Conservation (phyloP, 2,113 vertebrate genomes). For the Eidolon helvum region DNA sequence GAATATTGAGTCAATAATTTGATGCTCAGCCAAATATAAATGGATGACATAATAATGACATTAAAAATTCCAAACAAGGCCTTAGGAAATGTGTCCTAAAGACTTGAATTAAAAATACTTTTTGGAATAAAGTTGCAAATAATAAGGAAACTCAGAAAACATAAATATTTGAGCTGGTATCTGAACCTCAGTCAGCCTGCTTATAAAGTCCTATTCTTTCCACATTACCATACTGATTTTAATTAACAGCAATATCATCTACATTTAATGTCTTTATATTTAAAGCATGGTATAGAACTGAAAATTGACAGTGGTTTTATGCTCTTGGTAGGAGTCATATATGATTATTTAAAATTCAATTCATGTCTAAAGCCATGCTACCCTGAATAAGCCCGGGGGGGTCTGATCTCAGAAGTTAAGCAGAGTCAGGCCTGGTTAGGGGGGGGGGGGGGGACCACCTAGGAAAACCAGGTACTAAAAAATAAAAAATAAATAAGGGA, state of each 20-base stretch:
- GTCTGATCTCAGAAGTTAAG: too few relatives aligned
- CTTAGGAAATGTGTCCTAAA: not conserved
- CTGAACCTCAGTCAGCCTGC: not conserved
- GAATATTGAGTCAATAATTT: not conserved
- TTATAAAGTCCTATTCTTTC: constrained; percentile 27
- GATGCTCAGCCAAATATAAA: not conserved
- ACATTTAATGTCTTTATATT: not conserved
- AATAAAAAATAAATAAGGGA: too few relatives aligned
- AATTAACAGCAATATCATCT: not conserved
- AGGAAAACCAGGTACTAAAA: too few relatives aligned
- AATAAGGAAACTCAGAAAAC: not conserved
- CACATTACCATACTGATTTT: not conserved
- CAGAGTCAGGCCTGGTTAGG: too few relatives aligned
- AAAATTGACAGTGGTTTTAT: not conserved
- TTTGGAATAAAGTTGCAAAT: not conserved
- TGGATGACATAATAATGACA: not conserved
- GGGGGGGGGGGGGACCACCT: too few relatives aligned
- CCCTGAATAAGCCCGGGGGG: too few relatives aligned
- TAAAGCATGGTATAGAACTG: not conserved
- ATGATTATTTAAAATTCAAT: not conserved
- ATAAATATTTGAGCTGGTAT: not conserved
- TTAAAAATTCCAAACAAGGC: not conserved
- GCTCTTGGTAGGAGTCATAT: not conserved
- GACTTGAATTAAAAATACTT: not conserved
- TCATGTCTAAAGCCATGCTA: not conserved